Conservation (phyloP, 1,140 invertebrate genomes). For the Planococcus citri region DNA sequence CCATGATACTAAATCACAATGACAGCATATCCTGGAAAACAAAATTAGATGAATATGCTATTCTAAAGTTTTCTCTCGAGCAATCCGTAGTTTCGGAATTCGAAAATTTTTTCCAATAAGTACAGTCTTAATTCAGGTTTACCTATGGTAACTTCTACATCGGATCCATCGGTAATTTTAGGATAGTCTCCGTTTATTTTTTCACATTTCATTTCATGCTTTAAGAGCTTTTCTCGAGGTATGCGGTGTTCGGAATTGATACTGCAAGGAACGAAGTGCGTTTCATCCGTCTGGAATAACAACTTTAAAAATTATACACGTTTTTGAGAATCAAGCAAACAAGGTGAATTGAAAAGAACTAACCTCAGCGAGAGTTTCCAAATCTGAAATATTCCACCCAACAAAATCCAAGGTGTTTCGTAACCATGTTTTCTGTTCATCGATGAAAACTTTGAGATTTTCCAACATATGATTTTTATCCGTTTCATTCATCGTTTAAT, state of each 20-base stretch:
- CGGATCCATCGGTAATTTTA: background rate
- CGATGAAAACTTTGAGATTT: background rate
- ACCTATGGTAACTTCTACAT: background rate
- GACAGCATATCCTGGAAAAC: constrained; percentile 2
- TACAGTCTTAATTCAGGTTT: background rate
- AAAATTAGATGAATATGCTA: background rate
- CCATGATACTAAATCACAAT: background rate
- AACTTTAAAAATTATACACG: background rate
- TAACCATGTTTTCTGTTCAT: background rate
- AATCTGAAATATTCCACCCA: background rate
- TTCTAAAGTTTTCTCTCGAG: background rate
- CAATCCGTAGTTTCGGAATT: background rate
- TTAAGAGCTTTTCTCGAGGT: background rate
- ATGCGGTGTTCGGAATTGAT: background rate
- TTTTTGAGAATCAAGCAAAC: background rate
- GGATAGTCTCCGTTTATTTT: background rate
- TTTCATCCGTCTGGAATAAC: background rate
- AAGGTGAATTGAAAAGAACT: background rate
- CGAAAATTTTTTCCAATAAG: background rate
- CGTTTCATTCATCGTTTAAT: background rate
- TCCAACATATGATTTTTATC: background rate
- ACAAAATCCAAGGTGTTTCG: background rate
- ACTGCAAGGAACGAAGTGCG: background rate
- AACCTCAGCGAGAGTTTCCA: background rate
- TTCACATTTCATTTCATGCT: background rate